Evolutionary conservation across 2,888 invertebrate genomes (phyloP).

Genomic region (Thelaira solivaga): DNA sequence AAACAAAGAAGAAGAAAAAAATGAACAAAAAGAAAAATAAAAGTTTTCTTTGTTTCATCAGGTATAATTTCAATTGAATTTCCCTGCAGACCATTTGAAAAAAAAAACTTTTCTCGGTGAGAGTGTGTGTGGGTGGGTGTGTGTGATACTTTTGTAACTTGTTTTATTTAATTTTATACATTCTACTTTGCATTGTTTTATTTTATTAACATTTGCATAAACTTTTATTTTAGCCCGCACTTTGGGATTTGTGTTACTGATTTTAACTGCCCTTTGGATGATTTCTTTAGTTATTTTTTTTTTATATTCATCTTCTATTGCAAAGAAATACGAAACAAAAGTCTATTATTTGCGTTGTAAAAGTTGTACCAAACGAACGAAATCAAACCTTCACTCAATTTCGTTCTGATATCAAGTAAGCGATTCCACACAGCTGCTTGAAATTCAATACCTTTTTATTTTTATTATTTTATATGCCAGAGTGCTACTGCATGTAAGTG

Average conservation of each 20-base stretch:
- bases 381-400: constrained; percentile 19
- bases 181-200: constrained; percentile 60
- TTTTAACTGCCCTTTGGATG: constrained; percentile 61
- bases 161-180: constrained; percentile 57
- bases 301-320: constrained; percentile 16
- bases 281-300: constrained; percentile 15
- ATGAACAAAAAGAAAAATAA: constrained; percentile 19
- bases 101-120: too few species aligned
- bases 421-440: constrained; percentile 66
- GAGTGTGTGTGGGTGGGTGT: not conserved
- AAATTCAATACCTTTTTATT: constrained; percentile 65
- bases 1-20: not conserved
- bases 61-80: constrained; percentile 66
- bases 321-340: constrained; percentile 26
- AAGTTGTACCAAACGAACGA: constrained; percentile 14
- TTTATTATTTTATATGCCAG: not conserved
- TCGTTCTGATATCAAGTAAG: constrained; percentile 35
- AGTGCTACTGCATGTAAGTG: not conserved
- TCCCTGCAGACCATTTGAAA: constrained; percentile 59
- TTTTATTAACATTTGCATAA: constrained; percentile 64
- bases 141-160: constrained; percentile 25
- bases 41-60: constrained; percentile 59
- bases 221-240: constrained; percentile 66
- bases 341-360: constrained; percentile 48
- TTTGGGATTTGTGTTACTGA: constrained; percentile 65